phyloP scores from a whole-genome alignment of 2,797 vertebrate genomes.

The Mormyrus proboscirostris region DNA sequence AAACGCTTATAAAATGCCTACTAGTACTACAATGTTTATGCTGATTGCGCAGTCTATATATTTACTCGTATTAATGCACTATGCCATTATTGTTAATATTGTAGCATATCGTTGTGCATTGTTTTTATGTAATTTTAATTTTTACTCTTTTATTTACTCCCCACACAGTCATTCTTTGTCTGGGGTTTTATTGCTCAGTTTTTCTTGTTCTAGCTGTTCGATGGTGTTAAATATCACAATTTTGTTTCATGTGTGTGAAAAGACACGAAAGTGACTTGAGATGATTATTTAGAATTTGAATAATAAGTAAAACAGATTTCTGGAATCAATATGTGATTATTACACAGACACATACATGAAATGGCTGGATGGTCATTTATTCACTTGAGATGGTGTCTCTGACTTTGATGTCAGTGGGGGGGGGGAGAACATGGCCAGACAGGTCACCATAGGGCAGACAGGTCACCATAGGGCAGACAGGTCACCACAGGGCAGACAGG shows the following conservation, averaged over 20 bases:
- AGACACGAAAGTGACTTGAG: background rate
- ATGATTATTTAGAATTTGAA: background rate
- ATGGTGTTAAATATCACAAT: background rate
- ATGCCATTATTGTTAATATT: background rate
- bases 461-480: background rate
- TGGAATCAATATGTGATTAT: background rate
- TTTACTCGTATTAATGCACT: background rate
- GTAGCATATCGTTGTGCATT: background rate
- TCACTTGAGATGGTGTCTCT: background rate
- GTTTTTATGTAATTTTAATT: background rate
- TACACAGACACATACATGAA: background rate
- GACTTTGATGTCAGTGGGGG: background rate
- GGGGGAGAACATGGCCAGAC: background rate
- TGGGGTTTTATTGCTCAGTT: background rate
- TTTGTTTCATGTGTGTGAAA: background rate
- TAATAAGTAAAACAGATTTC: background rate
- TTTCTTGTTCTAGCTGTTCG: background rate
- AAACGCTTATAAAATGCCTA: background rate
- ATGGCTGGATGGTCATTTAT: background rate
- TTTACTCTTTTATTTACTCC: background rate
- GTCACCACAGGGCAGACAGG: background rate
- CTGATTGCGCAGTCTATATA: background rate
- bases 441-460: background rate
- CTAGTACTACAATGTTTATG: background rate
- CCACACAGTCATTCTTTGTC: background rate